A percentile compares a stretch with the other conserved stretches of the same genome.
Conservation (phyloP, 2,113 vertebrate species). For the Nettapus auritus region DNA sequence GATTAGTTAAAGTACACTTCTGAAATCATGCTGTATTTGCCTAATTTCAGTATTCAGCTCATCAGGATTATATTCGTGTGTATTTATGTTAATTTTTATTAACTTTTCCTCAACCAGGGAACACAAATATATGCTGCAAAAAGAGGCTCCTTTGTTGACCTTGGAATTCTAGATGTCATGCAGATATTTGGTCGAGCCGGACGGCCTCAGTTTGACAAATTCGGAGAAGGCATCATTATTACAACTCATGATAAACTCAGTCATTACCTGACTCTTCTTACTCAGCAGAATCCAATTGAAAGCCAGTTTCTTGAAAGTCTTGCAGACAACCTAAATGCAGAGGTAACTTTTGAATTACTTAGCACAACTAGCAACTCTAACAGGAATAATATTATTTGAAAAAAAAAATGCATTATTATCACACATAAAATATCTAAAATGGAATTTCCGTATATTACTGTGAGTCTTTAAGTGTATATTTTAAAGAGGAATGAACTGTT, state of each 20-base stretch:
- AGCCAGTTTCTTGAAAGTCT: slow-evolving; percentile 95
- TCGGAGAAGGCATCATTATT: slow-evolving; percentile 95
- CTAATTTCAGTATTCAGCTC: slow-evolving; percentile 79
- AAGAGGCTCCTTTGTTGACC: slow-evolving; percentile 94
- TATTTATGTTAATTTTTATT: slow-evolving; percentile 85
- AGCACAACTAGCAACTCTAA: neutral
- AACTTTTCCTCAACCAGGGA: slow-evolving; percentile 87
- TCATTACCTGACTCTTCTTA: slow-evolving; percentile 95
- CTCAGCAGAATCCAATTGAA: slow-evolving; percentile 98
- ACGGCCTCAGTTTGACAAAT: slow-evolving; percentile 96
- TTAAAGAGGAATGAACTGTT: neutral
- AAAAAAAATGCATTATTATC: neutral
- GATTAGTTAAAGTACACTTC: slow-evolving; percentile 82
- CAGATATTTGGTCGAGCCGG: slow-evolving; percentile 98
- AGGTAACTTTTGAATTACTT: slow-evolving; percentile 79
- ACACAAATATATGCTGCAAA: slow-evolving; percentile 99
- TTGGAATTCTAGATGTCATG: slow-evolving; percentile 99
- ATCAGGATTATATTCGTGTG: slow-evolving; percentile 78
- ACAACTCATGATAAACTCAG: slow-evolving; percentile 97
- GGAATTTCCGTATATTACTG: neutral
- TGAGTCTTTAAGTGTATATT: neutral
- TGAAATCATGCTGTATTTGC: slow-evolving; percentile 78
- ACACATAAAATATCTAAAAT: neutral
- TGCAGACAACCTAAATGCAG: slow-evolving; percentile 96
- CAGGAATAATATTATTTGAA: neutral